Evolutionary conservation across 2,888 invertebrate species (phyloP), one percentile per base, ranked within the genome.

Genomic region (Plemyria rubiginata): DNA sequence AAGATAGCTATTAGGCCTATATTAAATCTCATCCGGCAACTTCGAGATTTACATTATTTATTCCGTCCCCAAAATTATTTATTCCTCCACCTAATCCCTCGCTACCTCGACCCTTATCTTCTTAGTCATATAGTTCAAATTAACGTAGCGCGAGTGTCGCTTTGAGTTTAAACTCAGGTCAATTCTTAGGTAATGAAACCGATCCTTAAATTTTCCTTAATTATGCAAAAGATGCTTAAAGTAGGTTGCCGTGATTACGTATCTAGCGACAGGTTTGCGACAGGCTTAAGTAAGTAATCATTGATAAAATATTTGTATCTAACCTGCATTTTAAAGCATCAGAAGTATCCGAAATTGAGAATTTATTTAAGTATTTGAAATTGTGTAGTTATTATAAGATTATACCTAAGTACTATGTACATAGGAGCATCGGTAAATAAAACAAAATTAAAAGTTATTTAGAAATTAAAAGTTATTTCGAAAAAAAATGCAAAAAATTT

Each of bases 31-130:
- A 65, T 55, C 62, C 59, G 61, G 73, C 64, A 70, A 76, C 68
- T 74, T 74, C 71, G 75, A 73, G 71, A 76, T 83, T 77, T 71
- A 76, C 75, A 80, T 83, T 83, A 83, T 81, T 83, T 84, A 84
- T 83, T 78, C 75, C 75, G 70, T 73, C 70, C 74, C 75, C 70
- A 68, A 72, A 77, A 76, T 78, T 75, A 78, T 83, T 82, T 77
- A 78, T 75, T 66, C 60, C 61, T 71, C 67, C 56, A 58, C 54
- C 29, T n/a, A 36, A 43, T 13, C 29, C 16, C 38, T 32, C 11
- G 49, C 51, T 49, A 65, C 4, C 28, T 16, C 66, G 28, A 52
- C 15, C 62, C 62, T 68, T 79, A 74, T 67, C 0, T 0, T 29
- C 9, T 7, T 22, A 1, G 0, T 0, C 0, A 2, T 63, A 65